phyloP scores from a whole-genome alignment of 2,113 vertebrate species.

The Zeus faber region DNA sequence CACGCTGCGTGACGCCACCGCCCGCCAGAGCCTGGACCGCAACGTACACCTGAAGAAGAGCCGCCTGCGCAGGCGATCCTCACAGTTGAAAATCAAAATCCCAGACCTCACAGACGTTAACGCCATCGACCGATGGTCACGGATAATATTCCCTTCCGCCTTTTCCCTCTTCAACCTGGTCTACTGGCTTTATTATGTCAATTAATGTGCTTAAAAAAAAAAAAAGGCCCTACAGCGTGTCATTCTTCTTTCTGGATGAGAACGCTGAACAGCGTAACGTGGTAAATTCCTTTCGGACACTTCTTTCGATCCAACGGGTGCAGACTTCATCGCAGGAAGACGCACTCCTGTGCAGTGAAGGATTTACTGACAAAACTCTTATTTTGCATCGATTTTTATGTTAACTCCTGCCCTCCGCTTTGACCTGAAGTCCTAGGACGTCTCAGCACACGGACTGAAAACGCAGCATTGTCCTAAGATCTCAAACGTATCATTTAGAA shows the following conservation, averaged over 20 bases:
- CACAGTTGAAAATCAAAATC: conserved; percentile 96
- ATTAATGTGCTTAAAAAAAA: too few species aligned
- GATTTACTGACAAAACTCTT: conserved; percentile 26
- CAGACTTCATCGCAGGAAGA: conserved; percentile 14
- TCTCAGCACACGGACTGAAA: conserved; percentile 36
- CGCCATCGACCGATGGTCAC: conserved; percentile 95
- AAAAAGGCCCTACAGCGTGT: too few species aligned
- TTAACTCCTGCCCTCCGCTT: conserved; percentile 48
- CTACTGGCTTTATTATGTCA: conserved; percentile 99
- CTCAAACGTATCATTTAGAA: conserved; percentile 5
- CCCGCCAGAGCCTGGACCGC: conserved; percentile 79
- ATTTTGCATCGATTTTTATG: conserved; percentile 55
- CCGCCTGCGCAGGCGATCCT: conserved; percentile 88
- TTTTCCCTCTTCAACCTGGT: conserved; percentile 98
- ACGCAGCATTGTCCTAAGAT: conserved; percentile 12
- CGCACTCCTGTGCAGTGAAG: conserved; percentile 7
- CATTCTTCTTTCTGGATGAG: conserved; percentile 25
- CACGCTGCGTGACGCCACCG: conserved; percentile 70
- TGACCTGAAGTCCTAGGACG: conserved; percentile 70
- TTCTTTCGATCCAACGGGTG: conserved; percentile 33
- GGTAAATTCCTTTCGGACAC: conserved; percentile 22
- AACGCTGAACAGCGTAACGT: conserved; percentile 21
- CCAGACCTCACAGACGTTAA: conserved; percentile 97
- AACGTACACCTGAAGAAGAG: conserved; percentile 81
- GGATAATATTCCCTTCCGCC: conserved; percentile 92